Conservation (phyloP, 2,888 invertebrate species). For the Matsumyia berberina region DNA sequence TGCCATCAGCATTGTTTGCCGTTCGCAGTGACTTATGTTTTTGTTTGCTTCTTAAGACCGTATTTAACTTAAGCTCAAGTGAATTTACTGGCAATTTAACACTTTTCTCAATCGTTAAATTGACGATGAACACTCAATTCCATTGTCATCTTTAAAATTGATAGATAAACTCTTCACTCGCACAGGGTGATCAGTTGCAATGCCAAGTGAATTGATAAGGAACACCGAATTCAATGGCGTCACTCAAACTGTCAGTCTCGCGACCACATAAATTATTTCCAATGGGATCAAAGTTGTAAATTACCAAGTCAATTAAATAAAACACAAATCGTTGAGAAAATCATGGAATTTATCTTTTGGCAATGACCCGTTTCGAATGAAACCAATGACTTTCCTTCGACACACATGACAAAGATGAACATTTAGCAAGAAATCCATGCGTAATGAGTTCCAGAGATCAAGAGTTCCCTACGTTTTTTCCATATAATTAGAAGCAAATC, state of each 20-base stretch:
- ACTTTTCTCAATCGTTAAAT: neutral
- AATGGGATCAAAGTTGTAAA: conserved; percentile 34
- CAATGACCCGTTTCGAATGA: conserved; percentile 50
- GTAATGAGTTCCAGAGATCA: conserved; percentile 27
- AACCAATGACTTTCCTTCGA: conserved; percentile 23
- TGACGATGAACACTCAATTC: conserved; percentile 11
- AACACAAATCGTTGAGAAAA: conserved; percentile 8
- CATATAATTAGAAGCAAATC: conserved; percentile 41
- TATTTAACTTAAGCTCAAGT: too few relatives aligned
- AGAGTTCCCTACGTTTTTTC: conserved; percentile 22
- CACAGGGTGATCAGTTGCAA: conserved; percentile 37
- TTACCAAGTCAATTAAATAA: conserved; percentile 12
- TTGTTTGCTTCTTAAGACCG: too few relatives aligned
- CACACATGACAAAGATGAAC: neutral
- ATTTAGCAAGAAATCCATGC: conserved; percentile 32
- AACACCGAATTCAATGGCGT: conserved; percentile 22
- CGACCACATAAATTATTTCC: conserved; percentile 17
- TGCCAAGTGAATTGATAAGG: conserved; percentile 40
- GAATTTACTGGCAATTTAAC: conserved; percentile 7
- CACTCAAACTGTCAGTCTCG: conserved; percentile 19
- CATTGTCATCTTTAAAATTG: neutral
- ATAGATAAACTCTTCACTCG: neutral
- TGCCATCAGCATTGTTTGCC: too few relatives aligned
- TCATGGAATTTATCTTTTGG: conserved; percentile 22
- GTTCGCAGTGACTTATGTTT: too few relatives aligned